These are phyloP conservation scores for Buceros bicornis DNA, from an alignment of 2,797 vertebrate genomes.

Conservation along the genomic window DNA sequence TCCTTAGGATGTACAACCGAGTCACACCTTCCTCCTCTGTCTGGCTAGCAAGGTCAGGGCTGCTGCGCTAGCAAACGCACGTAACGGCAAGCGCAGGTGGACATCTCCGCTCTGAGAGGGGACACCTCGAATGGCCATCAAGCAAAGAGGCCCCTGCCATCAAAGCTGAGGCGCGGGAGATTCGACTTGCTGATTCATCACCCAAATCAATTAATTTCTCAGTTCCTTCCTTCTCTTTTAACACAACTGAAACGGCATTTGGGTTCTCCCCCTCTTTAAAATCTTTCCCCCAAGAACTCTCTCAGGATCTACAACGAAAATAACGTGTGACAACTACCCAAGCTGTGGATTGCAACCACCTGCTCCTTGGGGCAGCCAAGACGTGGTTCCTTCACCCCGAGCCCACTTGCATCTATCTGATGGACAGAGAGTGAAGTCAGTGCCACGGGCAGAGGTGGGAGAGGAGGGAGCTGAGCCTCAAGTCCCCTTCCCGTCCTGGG, in stretches of 20 bases:
- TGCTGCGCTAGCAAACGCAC: neutral
- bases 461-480: neutral
- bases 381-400: neutral
- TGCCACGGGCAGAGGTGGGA: neutral
- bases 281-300: neutral
- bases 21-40: neutral
- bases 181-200: neutral
- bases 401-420: accelerated
- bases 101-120: neutral
- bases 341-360: neutral
- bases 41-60: neutral
- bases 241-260: neutral
- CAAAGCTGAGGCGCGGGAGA: neutral
- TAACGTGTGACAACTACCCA: accelerated
- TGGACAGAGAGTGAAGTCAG: accelerated
- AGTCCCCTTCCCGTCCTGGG: neutral
- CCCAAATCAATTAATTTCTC: neutral
- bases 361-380: neutral
- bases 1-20: neutral
- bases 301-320: accelerated
- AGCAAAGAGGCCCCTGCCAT: neutral
- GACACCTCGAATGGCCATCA: neutral
- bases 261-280: neutral
- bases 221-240: neutral
- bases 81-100: accelerated